Base-by-base conservation (phyloP, 2,113 vertebrate genomes). In the Nycticebus coucang region DNA sequence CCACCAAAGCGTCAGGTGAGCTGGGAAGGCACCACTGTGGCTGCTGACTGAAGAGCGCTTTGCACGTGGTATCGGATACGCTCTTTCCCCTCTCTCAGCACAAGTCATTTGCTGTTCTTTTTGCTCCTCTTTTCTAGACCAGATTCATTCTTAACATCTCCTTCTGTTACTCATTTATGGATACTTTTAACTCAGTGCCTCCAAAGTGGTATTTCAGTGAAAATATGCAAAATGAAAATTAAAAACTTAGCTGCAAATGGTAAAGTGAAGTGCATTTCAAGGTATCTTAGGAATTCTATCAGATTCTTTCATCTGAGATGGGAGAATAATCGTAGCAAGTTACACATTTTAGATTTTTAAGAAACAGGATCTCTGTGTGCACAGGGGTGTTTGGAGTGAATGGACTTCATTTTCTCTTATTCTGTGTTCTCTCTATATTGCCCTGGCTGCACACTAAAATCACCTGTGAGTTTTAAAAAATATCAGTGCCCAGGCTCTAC, bases 1-100 rank as follows among this genome's bases (percentile, higher is more conserved):
- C 99, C 99, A 77, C 99, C 99, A 1, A 99, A 99, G 97, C 98
- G 99, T 64, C 99, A 99, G 99, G 99, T 99, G 96, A 99, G 98
- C 89, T 53, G 62, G 22, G 24, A 78, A 37, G 6, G 18, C 50
- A 0, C 18, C 24, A 30, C 57, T 30, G 3, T 66, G 37, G 60
- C 79, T 87, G 71, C 57, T 59, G 72, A 28, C 80, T 60, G 26
- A 60, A 91, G 87, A 86, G 83, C 45, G 7, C 77, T 55, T 79
- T 86, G 22, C 18, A 11, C 15, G 4, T 66, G 60, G 53, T 93
- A 22, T 95, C 82, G 57, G 3, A 79, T 17, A 19, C 0, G 21
- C 78, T 79, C 41, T n/a, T 62, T 89, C 87, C 53, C 60, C 85
- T 93, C 50, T 91, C 69, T 81, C 80, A 75, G 85, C 78, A 59